Percentiles rank a stretch among this genome's conserved stretches.
phyloP scores from a whole-genome alignment of 2,797 vertebrate genomes.

The Galaxias olidus region DNA sequence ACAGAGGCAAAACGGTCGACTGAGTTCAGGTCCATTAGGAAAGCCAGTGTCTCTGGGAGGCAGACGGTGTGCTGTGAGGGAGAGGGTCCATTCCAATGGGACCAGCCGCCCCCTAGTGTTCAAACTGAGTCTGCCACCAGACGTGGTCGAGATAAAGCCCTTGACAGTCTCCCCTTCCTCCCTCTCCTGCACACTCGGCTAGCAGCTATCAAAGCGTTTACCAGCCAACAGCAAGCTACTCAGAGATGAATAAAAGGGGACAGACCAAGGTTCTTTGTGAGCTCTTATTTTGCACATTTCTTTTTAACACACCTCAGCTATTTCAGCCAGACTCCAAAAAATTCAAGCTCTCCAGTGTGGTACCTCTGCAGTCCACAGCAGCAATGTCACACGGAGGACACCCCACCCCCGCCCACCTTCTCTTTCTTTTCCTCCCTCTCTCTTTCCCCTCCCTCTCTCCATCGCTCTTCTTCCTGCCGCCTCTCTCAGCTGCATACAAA shows the following conservation, averaged over 20 bases:
- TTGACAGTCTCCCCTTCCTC: neutral
- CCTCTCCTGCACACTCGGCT: neutral
- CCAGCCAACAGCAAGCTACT: conserved; percentile 12
- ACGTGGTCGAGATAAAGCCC: too few relatives aligned
- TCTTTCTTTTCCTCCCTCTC: conserved; percentile 1
- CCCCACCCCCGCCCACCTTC: neutral
- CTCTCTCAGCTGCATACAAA: conserved; percentile 28
- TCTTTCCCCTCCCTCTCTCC: conserved; percentile 1
- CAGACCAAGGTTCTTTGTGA: conserved; percentile 8
- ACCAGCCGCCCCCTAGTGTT: conserved; percentile 39
- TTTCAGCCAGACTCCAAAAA: conserved; percentile 23
- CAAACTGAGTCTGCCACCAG: neutral
- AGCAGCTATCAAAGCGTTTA: conserved; percentile 16
- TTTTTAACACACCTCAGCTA: conserved; percentile 22
- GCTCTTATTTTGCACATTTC: neutral
- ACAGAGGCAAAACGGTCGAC: neutral
- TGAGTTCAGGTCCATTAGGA: conserved; percentile 10
- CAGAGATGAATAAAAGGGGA: conserved; percentile 20
- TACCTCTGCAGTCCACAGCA: conserved; percentile 31
- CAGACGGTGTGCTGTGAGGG: neutral
- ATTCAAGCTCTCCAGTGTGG: neutral
- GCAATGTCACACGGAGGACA: conserved; percentile 46
- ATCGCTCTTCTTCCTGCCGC: neutral
- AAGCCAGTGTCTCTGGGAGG: neutral
- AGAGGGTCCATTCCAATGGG: conserved; percentile 4